Conservation (phyloP, 2,888 invertebrate species). For the Fissipunctia ypsillon region DNA sequence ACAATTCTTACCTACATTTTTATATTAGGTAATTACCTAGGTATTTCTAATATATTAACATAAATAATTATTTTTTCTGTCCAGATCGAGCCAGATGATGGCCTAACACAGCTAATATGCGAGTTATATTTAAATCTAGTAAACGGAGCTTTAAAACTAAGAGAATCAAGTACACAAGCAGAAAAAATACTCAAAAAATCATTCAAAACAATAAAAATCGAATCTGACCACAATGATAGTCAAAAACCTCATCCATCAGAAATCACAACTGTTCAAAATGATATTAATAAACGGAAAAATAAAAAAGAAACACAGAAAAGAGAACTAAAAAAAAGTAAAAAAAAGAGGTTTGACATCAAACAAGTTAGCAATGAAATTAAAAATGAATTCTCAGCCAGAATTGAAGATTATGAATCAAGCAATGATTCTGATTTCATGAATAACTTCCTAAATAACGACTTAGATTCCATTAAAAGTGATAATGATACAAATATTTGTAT, state of each 20-base stretch:
- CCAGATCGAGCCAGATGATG: conserved; percentile 66
- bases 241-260: neutral
- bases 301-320: neutral
- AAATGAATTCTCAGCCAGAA: conserved; percentile 28
- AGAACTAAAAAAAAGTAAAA: conserved; percentile 3
- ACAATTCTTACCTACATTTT: no score
- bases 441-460: conserved; percentile 36
- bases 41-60: no score
- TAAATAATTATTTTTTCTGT: no score
- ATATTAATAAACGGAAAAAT: conserved; percentile 10
- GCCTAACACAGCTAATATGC: conserved; percentile 63
- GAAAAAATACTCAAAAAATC: conserved; percentile 51
- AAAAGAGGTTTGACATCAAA: conserved; percentile 2
- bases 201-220: conserved; percentile 18
- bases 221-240: neutral
- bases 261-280: conserved; percentile 4
- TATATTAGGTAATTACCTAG: no score
- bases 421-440: conserved; percentile 57
- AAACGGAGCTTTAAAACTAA: conserved; percentile 53
- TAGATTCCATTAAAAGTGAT: conserved; percentile 20
- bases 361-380: neutral
- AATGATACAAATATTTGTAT: conserved; percentile 37
- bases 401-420: conserved; percentile 65
- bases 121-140: conserved; percentile 50
- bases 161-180: conserved; percentile 53